phyloP scores from a whole-genome alignment of 2,797 vertebrate genomes.

The Sternarchorhynchus goeldii region DNA sequence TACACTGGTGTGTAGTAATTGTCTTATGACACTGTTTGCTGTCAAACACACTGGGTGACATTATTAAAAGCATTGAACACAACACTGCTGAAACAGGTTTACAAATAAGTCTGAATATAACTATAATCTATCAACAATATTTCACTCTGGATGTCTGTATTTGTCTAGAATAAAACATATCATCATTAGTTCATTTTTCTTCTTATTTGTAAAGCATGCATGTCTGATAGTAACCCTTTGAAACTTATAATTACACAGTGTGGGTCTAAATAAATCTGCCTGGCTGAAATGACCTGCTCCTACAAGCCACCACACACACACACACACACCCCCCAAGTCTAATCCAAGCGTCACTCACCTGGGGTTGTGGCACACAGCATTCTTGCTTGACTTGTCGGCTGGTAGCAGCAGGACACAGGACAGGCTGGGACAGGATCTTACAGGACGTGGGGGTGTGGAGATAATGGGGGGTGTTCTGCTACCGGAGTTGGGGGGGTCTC shows the following conservation, averaged over 20 bases:
- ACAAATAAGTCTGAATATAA: neutral
- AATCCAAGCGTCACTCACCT: constrained; percentile 70
- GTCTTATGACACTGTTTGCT: constrained; percentile 6
- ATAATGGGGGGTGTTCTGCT: constrained; percentile 68
- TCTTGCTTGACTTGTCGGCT: constrained; percentile 70
- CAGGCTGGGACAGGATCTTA: constrained; percentile 56
- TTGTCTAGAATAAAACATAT: neutral
- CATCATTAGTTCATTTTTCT: neutral
- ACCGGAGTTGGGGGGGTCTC: constrained; percentile 72
- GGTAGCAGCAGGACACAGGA: constrained; percentile 56
- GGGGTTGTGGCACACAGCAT: constrained; percentile 78
- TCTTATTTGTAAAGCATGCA: neutral
- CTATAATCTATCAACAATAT: neutral
- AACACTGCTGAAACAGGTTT: neutral
- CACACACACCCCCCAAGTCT: constrained; percentile 6
- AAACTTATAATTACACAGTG: constrained; percentile 29
- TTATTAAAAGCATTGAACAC: neutral
- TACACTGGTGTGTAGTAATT: neutral
- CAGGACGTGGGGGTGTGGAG: constrained; percentile 51
- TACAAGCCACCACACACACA: constrained; percentile 17
- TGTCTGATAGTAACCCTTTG: constrained; percentile 1
- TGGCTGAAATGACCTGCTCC: constrained; percentile 45
- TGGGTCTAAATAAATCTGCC: constrained; percentile 59
- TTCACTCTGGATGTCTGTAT: neutral
- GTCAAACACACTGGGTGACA: neutral